A percentile compares a stretch with the other conserved stretches of the same genome.
Evolutionary conservation across 53 echinoderm and acorn worm species (phyloP).

Genomic region (Mesocentrotus franciscanus): DNA sequence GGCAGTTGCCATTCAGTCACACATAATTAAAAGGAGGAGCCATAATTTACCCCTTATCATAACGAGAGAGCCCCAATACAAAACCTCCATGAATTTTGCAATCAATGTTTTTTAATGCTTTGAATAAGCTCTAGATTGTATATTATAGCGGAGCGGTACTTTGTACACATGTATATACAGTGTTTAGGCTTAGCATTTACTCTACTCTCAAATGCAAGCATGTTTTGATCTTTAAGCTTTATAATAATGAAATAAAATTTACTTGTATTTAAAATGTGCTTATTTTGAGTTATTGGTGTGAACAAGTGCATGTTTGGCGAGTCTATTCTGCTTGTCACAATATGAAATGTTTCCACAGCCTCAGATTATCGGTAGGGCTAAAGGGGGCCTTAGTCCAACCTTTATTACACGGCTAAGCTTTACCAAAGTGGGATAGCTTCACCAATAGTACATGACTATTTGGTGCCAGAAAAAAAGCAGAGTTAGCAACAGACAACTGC

Average conservation of each 20-base stretch:
- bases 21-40: too few relatives aligned
- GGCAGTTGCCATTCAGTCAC: too few relatives aligned
- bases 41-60: too few relatives aligned
- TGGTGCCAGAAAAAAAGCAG: too few relatives aligned
- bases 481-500: too few relatives aligned
- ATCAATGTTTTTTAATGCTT: neutral
- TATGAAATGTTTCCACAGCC: too few relatives aligned
- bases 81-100: neutral
- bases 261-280: constrained; percentile 17
- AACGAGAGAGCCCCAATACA: neutral
- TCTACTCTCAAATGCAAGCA: neutral
- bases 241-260: constrained; percentile 40
- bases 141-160: neutral
- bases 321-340: too few relatives aligned
- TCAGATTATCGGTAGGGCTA: too few relatives aligned
- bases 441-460: too few relatives aligned
- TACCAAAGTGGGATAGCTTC: too few relatives aligned
- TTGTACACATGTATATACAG: neutral
- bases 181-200: neutral
- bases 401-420: too few relatives aligned
- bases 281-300: neutral
- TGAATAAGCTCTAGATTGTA: neutral
- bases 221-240: neutral
- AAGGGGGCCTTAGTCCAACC: too few relatives aligned
- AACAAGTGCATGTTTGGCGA: neutral